phyloP scores from a whole-genome alignment of 2,888 invertebrate species.

The Thera obeliscata region DNA sequence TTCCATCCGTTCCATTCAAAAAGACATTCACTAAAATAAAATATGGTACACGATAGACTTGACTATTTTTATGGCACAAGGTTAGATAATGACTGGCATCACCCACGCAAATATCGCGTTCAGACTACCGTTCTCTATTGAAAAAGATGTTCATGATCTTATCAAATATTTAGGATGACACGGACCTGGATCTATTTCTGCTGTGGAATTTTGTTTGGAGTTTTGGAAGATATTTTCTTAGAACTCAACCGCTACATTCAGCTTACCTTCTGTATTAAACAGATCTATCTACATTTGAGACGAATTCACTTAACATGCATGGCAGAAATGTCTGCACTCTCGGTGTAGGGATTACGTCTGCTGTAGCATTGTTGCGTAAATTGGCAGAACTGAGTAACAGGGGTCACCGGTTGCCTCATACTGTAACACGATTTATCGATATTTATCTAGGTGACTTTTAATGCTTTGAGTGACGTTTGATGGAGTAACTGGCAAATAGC shows the following conservation, averaged over 20 bases:
- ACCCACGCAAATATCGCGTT: neutral
- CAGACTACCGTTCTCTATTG: too few species aligned
- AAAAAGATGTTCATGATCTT: neutral
- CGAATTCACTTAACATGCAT: constrained; percentile 38
- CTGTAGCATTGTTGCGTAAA: constrained; percentile 39
- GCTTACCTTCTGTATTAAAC: constrained; percentile 7
- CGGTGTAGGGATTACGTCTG: constrained; percentile 34
- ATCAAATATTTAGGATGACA: neutral
- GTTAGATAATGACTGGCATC: too few species aligned
- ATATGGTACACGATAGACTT: too few species aligned
- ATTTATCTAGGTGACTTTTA: constrained; percentile 46
- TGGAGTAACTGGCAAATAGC: constrained; percentile 15
- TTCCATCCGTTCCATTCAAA: neutral
- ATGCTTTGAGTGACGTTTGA: constrained; percentile 35
- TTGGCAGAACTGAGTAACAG: constrained; percentile 37
- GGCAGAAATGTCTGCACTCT: constrained; percentile 36
- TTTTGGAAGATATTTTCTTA: neutral
- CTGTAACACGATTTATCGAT: constrained; percentile 50
- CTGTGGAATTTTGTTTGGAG: neutral
- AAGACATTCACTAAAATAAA: neutral
- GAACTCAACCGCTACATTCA: too few species aligned
- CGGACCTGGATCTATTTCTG: neutral
- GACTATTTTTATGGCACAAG: too few species aligned
- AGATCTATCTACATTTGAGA: constrained; percentile 21
- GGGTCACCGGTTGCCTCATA: constrained; percentile 50